A percentile compares a stretch with the other conserved stretches of the same genome.
Conservation (phyloP, 2,113 vertebrate species). For the Apteryx owenii region DNA sequence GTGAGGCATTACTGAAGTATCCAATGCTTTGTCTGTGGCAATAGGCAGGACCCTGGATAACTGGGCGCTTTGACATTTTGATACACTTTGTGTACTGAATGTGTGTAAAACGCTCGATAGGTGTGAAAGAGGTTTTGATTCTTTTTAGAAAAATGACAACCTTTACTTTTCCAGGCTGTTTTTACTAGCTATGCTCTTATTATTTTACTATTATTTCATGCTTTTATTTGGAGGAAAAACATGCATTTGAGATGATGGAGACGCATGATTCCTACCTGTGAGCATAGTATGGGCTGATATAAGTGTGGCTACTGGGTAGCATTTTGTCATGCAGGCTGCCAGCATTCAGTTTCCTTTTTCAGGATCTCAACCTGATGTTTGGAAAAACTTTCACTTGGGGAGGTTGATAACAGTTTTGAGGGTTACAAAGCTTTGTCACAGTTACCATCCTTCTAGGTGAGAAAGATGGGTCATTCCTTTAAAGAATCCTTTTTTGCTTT, state of each 20-base stretch:
- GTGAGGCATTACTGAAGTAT: neutral
- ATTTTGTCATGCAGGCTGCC: constrained; percentile 45
- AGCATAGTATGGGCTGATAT: neutral
- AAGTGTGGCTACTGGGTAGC: neutral
- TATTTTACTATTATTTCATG: rapidly evolving
- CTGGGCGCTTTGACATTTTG: neutral
- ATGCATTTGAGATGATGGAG: neutral
- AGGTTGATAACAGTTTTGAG: neutral
- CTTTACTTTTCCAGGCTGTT: neutral
- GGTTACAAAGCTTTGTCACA: neutral
- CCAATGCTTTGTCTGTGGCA: neutral
- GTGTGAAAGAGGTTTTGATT: neutral
- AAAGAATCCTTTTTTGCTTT: neutral
- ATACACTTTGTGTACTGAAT: neutral
- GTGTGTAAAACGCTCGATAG: neutral
- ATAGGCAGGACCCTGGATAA: rapidly evolving
- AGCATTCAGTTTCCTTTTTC: constrained; percentile 26
- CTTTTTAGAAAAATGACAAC: rapidly evolving
- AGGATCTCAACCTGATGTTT: neutral
- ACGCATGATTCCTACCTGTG: neutral
- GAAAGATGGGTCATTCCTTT: neutral
- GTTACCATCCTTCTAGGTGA: neutral
- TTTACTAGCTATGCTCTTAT: rapidly evolving
- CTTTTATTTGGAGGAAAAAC: neutral
- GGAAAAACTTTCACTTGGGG: constrained; percentile 29